phyloP scores from a whole-genome alignment of 2,797 vertebrate genomes.

The Tokudaia tokunoshimensis region DNA sequence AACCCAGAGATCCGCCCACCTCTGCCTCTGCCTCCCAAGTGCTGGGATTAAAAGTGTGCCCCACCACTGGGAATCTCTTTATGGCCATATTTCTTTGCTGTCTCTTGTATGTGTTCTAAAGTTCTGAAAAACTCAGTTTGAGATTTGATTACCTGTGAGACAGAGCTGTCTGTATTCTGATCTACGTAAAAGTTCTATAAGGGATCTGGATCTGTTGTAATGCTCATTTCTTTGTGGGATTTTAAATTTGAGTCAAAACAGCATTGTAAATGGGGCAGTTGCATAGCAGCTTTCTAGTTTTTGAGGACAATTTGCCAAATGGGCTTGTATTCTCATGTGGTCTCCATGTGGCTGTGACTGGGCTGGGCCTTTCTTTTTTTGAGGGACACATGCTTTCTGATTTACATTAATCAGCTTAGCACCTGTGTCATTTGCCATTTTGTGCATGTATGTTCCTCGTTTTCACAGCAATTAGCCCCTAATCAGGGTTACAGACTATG shows the following conservation, averaged over 20 bases:
- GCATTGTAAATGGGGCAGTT: conserved; percentile 30
- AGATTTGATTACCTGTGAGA: neutral
- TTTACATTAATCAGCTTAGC: neutral
- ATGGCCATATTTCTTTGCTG: neutral
- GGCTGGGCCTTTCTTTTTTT: neutral
- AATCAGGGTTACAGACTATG: neutral
- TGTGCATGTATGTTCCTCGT: neutral
- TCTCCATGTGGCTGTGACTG: neutral
- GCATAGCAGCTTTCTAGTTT: conserved; percentile 3
- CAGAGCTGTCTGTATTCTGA: neutral
- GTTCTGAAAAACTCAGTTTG: conserved; percentile 6
- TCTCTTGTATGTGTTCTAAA: neutral
- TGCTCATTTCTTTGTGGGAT: neutral
- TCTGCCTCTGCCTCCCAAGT: neutral
- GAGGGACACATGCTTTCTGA: neutral
- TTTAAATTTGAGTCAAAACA: conserved; percentile 26
- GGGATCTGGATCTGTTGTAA: neutral
- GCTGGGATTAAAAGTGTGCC: neutral
- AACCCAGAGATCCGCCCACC: too few species aligned
- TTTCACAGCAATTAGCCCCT: neutral
- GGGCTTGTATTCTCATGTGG: neutral
- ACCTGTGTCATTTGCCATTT: neutral
- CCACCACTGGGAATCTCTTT: neutral
- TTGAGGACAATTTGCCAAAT: neutral
- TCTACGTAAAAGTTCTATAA: neutral